A percentile compares a stretch with the other conserved stretches of the same genome.
Conservation (phyloP, 2,797 vertebrate genomes). For the Xiphophorus birchmanni region DNA sequence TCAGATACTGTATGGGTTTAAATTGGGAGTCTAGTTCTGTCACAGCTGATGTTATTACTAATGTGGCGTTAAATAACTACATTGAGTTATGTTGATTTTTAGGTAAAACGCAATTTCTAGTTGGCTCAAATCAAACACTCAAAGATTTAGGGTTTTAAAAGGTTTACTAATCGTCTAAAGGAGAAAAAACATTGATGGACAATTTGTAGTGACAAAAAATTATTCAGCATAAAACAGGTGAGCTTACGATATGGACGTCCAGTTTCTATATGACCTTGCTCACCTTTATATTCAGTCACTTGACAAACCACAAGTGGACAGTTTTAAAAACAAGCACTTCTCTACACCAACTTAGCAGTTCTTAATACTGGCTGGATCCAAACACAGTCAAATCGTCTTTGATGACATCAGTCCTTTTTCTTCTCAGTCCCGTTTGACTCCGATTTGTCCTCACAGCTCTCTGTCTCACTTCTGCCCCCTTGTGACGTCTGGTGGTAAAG, state of each 20-base stretch:
- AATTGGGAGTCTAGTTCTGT: not conserved
- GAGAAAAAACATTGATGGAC: slow-evolving; percentile 46
- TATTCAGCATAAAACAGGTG: slow-evolving; percentile 49
- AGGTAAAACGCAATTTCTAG: not conserved
- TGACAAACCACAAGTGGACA: not conserved
- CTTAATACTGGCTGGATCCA: slow-evolving; percentile 4
- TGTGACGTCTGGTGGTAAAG: slow-evolving; percentile 81
- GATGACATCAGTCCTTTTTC: slow-evolving; percentile 48
- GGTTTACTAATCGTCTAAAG: slow-evolving; percentile 59
- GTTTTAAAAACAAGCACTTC: slow-evolving; percentile 10
- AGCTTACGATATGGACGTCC: not conserved
- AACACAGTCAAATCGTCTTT: slow-evolving; percentile 9
- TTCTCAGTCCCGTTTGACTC: slow-evolving; percentile 56
- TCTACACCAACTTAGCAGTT: not conserved
- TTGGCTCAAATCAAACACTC: not conserved
- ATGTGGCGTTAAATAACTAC: not conserved
- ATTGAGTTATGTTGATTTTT: not conserved
- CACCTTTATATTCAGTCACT: slow-evolving; percentile 6
- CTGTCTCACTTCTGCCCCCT: slow-evolving; percentile 49
- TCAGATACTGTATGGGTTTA: not conserved
- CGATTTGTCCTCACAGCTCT: slow-evolving; percentile 31
- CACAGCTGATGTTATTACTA: not conserved
- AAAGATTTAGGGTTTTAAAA: slow-evolving; percentile 30
- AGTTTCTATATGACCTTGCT: not conserved
- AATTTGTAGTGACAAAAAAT: slow-evolving; percentile 48